A percentile compares a stretch with the other conserved stretches of the same genome.
These are phyloP conservation scores for Spea multiplicata DNA, from an alignment of 2,113 vertebrate species.

Conservation along the genomic window DNA sequence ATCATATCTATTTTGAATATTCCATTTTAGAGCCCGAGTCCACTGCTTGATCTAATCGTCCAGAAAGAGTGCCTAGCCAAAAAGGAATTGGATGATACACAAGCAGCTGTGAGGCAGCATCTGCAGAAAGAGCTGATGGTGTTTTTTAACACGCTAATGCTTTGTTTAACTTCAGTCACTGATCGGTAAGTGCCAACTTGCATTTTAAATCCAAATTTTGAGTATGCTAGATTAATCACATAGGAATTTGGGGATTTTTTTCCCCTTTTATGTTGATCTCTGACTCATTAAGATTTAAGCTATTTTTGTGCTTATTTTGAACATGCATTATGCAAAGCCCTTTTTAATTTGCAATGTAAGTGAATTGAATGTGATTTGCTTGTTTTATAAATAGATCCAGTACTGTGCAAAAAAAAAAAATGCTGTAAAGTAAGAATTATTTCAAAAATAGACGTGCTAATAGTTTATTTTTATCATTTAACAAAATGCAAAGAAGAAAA, in stretches of 20 bases:
- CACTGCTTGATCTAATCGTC: conserved; percentile 77
- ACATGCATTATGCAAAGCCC: conserved; percentile 11
- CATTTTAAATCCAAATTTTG: conserved; percentile 40
- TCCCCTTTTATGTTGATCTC: conserved; percentile 14
- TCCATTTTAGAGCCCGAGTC: conserved; percentile 69
- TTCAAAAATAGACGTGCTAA: too few relatives aligned
- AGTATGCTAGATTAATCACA: conserved; percentile 18
- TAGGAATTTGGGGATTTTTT: conserved; percentile 31
- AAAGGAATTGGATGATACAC: conserved; percentile 66
- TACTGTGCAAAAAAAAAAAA: too few relatives aligned
- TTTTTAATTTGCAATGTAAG: conserved; percentile 9
- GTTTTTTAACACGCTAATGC: conserved; percentile 78
- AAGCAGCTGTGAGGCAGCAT: conserved; percentile 73
- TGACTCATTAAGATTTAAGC: conserved; percentile 25
- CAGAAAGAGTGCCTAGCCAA: conserved; percentile 63
- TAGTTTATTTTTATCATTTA: too few relatives aligned
- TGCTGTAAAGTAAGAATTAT: too few relatives aligned
- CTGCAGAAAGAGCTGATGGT: conserved; percentile 83
- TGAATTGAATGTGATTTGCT: not conserved
- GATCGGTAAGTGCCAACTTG: conserved; percentile 75
- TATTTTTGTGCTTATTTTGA: conserved; percentile 25
- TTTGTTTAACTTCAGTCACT: conserved; percentile 63
- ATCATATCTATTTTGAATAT: conserved; percentile 31
- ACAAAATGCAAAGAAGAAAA: too few relatives aligned
- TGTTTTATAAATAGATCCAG: too few relatives aligned